phyloP scores from a whole-genome alignment of 2,888 invertebrate species.

The Choreutis nemorana region DNA sequence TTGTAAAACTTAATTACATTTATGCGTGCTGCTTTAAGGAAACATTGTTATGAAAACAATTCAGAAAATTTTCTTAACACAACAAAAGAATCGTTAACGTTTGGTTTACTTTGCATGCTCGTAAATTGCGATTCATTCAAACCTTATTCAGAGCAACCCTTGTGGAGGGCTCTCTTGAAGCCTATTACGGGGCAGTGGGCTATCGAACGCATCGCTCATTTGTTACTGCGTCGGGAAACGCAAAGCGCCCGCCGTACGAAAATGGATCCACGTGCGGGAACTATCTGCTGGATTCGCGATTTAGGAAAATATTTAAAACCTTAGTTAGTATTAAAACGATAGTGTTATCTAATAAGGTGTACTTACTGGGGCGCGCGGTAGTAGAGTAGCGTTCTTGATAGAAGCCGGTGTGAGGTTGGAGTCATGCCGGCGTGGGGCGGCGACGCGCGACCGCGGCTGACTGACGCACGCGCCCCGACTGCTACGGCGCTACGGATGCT shows the following conservation, averaged over 20 bases:
- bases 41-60: too few species aligned
- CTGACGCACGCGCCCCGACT: conserved; percentile 53
- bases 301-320: not conserved
- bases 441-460: conserved; percentile 49
- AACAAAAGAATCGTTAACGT: conserved; percentile 5
- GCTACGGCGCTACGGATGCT: conserved; percentile 30
- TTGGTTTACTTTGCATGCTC: conserved; percentile 5
- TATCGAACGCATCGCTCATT: conserved; percentile 61
- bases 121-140: conserved; percentile 9
- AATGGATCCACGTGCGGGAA: conserved; percentile 53
- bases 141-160: conserved; percentile 46
- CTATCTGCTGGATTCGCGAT: too few species aligned
- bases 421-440: conserved; percentile 49
- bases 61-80: too few species aligned
- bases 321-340: conserved; percentile 3
- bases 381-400: conserved; percentile 27
- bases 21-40: too few species aligned
- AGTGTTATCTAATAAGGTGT: conserved; percentile 11
- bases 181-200: conserved; percentile 64
- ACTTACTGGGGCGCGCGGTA: conserved; percentile 64
- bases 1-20: too few species aligned
- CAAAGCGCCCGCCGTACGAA: conserved; percentile 26
- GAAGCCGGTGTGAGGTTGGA: conserved; percentile 22
- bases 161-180: conserved; percentile 38
- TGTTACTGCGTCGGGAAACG: conserved; percentile 45